Percentiles rank a stretch among this genome's conserved stretches.
Evolutionary conservation across 2,888 invertebrate species (phyloP).

Genomic region (Cylloceria caligata): DNA sequence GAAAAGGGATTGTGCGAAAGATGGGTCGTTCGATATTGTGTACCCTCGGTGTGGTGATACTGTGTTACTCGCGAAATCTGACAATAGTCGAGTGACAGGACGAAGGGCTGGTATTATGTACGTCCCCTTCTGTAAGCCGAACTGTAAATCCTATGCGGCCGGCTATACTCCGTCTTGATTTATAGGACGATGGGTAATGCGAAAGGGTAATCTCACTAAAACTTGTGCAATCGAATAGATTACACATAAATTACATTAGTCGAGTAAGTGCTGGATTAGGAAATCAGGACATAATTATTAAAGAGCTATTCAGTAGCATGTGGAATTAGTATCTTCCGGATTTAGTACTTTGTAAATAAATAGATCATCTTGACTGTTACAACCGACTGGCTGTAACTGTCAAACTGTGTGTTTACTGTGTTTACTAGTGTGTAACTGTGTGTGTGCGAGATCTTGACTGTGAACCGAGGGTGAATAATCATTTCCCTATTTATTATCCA

Average conservation of each 20-base stretch:
- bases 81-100: conserved; percentile 43
- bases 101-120: conserved; percentile 45
- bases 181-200: conserved; percentile 1
- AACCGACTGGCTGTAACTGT: too few relatives aligned
- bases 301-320: not conserved
- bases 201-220: conserved; percentile 19
- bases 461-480: not conserved
- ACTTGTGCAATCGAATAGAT: conserved; percentile 39
- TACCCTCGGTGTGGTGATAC: conserved; percentile 5
- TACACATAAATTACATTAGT: conserved; percentile 45
- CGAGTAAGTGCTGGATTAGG: conserved; percentile 13
- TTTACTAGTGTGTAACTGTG: too few relatives aligned
- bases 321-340: not conserved
- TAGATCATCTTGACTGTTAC: too few relatives aligned
- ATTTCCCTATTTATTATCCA: not conserved
- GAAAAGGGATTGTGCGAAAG: conserved; percentile 46
- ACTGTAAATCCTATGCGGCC: conserved; percentile 26
- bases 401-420: too few relatives aligned
- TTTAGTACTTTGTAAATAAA: too few relatives aligned
- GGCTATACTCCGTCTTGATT: conserved; percentile 26
- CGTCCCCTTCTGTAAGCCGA: conserved; percentile 41
- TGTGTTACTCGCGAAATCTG: conserved; percentile 42
- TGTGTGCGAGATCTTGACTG: too few relatives aligned
- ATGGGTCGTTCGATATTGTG: conserved; percentile 48
- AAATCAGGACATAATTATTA: conserved; percentile 20